Evolutionary conservation across 2,113 vertebrate genomes (phyloP).

Genomic region (Coptodon bakossiorum): DNA sequence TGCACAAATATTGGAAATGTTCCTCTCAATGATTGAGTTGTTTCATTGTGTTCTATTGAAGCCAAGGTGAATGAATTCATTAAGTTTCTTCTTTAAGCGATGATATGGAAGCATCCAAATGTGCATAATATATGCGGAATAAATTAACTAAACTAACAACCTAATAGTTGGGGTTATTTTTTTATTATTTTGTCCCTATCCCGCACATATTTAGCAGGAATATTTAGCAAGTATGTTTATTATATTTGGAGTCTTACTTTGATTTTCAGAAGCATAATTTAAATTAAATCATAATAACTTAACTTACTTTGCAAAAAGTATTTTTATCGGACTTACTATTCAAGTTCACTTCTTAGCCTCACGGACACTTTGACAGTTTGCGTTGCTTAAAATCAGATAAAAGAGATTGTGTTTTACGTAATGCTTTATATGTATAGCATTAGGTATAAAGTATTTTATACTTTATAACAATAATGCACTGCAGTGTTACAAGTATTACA

Average conservation of each 20-base stretch:
- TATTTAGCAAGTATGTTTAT: not conserved
- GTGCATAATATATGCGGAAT: not conserved
- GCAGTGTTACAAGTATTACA: not conserved
- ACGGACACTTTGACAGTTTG: not conserved
- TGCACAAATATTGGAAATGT: not conserved
- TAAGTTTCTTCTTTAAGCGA: not conserved
- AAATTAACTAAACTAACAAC: not conserved
- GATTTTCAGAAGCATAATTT: not conserved
- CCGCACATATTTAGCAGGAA: not conserved
- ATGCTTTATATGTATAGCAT: not conserved
- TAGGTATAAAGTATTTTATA: not conserved
- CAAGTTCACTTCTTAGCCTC: not conserved
- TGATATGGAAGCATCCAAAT: not conserved
- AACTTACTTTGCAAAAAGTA: not conserved
- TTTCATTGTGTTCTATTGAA: not conserved
- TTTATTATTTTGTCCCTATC: not conserved
- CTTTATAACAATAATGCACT: not conserved
- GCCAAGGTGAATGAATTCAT: not conserved
- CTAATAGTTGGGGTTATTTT: not conserved
- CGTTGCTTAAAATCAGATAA: accelerated
- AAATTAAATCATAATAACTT: not conserved
- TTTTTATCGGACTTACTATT: not conserved
- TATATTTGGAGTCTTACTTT: not conserved
- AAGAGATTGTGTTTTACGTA: accelerated
- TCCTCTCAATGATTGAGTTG: not conserved